Evolutionary conservation across 2,888 invertebrate genomes (phyloP).

Genomic region (Sericinus montela): DNA sequence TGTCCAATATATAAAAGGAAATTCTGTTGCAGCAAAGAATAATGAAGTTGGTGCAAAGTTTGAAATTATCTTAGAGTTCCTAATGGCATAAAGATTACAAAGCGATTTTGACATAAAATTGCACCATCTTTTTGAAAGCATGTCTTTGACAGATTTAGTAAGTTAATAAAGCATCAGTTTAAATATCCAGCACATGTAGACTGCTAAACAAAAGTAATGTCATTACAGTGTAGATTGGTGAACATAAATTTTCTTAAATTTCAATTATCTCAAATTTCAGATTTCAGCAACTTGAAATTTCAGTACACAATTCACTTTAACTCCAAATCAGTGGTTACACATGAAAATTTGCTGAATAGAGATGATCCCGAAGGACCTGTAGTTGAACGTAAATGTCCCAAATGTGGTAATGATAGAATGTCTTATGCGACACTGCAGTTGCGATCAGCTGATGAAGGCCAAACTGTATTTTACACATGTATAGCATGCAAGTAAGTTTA

Average conservation of each 20-base stretch:
- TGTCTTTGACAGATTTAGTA: no score
- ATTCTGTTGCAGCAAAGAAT: no score
- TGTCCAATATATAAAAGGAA: no score
- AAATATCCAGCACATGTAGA: no score
- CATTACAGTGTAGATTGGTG: no score
- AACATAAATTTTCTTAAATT: background rate
- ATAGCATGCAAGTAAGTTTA: conserved; percentile 90
- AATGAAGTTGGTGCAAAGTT: no score
- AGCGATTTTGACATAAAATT: no score
- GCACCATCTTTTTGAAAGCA: no score
- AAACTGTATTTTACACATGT: conserved; percentile 99
- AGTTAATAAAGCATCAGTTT: no score
- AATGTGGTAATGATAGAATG: conserved; percentile 95
- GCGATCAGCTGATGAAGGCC: conserved; percentile 99
- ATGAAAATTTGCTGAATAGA: conserved; percentile 48
- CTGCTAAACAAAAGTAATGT: no score
- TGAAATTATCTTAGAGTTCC: no score
- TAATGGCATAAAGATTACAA: no score
- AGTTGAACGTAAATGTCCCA: conserved; percentile 89
- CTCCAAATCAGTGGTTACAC: conserved; percentile 53
- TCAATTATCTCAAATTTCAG: conserved; percentile 54
- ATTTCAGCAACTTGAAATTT: conserved; percentile 82
- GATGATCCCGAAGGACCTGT: conserved; percentile 85
- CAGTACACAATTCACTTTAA: conserved; percentile 87
- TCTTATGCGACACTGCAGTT: conserved; percentile 97